These are phyloP conservation scores for Patiria miniata DNA, from an alignment of 35 echinoderm and acorn worm genomes.

Conservation along the genomic window DNA sequence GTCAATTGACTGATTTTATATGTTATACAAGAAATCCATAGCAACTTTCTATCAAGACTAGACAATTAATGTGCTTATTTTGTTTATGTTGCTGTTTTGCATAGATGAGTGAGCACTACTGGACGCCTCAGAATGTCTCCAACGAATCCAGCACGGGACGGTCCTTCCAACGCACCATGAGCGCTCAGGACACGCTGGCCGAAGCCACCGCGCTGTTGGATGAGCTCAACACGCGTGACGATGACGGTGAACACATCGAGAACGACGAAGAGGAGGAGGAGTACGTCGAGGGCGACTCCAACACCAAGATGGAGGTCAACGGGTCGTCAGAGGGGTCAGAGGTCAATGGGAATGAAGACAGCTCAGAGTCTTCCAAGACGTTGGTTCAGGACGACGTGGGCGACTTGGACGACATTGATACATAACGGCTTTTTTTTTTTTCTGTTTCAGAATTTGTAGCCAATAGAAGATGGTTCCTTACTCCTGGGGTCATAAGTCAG, in stretches of 20 bases:
- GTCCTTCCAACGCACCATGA: constrained; percentile 95
- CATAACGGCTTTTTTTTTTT: background rate
- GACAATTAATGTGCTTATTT: no score
- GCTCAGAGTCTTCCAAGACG: constrained; percentile 20
- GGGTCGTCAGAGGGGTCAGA: constrained; percentile 81
- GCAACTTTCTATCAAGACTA: no score
- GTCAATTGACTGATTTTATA: no score
- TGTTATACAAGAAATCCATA: no score
- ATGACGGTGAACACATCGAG: no score
- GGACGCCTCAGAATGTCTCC: constrained; percentile 79
- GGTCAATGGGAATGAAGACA: constrained; percentile 59
- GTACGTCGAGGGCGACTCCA: constrained; percentile 42
- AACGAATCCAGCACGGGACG: constrained; percentile 86
- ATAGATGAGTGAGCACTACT: constrained; percentile 95
- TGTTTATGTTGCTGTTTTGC: background rate
- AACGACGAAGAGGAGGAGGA: constrained; percentile 56
- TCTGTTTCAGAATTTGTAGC: no score
- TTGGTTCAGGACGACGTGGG: constrained; percentile 33
- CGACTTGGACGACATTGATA: constrained; percentile 45
- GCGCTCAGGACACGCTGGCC: constrained; percentile 94
- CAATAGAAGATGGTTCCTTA: no score
- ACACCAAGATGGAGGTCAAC: constrained; percentile 62
- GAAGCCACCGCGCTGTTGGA: constrained; percentile 89
- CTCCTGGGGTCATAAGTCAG: background rate
- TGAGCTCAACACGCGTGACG: constrained; percentile 81